Conservation (phyloP, 2,113 vertebrate species). For the Sinocyclocheilus rhinocerous region DNA sequence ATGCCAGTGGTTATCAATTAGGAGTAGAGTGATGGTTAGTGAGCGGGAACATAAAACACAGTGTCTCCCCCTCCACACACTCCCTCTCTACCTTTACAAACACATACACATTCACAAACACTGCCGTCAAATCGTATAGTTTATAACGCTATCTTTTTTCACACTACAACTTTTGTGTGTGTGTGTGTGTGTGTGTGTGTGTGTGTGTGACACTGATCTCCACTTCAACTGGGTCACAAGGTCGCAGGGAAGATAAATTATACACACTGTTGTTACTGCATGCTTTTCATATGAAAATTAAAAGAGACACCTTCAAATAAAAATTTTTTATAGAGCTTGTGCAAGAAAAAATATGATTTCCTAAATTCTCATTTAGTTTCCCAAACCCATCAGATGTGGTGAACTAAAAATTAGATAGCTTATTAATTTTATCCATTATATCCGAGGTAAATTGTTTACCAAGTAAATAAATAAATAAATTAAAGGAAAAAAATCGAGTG, state of each 20-base stretch:
- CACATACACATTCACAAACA: background rate
- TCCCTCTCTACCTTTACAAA: background rate
- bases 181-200: too few relatives aligned
- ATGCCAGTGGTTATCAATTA: constrained; percentile 78
- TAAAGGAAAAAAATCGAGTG: background rate
- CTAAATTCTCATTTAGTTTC: background rate
- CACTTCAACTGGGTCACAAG: background rate
- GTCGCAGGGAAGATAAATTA: background rate
- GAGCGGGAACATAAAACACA: constrained; percentile 65
- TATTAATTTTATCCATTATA: background rate
- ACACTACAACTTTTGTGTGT: too few relatives aligned
- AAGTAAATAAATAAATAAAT: background rate
- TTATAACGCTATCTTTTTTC: background rate
- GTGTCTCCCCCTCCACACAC: background rate
- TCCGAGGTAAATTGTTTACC: background rate
- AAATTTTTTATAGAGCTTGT: background rate
- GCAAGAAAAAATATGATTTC: background rate
- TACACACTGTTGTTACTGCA: background rate
- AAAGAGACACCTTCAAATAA: background rate
- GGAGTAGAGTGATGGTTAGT: constrained; percentile 65
- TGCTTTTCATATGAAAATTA: background rate
- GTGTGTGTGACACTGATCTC: background rate
- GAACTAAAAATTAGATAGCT: background rate
- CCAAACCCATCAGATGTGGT: background rate
- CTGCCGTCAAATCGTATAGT: background rate